These are phyloP conservation scores for Irena cyanogastra DNA, from an alignment of 2,113 vertebrate species.

Conservation along the genomic window DNA sequence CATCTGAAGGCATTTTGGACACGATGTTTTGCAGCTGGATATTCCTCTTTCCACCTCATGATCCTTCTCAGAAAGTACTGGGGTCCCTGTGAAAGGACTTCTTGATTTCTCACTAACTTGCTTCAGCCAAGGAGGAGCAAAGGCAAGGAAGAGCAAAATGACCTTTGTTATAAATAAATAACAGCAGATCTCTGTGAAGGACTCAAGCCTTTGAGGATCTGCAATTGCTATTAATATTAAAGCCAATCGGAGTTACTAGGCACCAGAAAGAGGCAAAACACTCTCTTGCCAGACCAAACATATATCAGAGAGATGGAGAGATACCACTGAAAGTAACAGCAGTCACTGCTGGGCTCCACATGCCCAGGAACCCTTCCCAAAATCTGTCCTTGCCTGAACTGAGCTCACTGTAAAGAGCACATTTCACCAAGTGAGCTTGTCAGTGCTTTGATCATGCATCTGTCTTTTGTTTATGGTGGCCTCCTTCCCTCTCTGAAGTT, in stretches of 20 bases:
- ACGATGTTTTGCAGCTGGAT: neutral
- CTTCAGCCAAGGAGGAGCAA: neutral
- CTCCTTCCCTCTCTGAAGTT: neutral
- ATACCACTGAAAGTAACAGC: neutral
- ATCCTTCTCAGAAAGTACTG: neutral
- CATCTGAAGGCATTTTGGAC: neutral
- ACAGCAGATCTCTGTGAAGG: neutral
- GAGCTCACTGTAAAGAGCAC: neutral
- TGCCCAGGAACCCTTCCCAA: neutral
- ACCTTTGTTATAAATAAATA: neutral
- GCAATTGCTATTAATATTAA: neutral
- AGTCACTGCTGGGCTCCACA: neutral
- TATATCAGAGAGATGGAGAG: accelerated
- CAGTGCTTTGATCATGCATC: neutral
- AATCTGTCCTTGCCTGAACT: neutral
- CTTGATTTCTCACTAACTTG: neutral
- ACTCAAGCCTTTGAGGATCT: neutral
- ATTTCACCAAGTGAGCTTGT: neutral
- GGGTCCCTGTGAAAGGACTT: neutral
- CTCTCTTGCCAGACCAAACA: neutral
- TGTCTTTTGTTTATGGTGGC: neutral
- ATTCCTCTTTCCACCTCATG: neutral
- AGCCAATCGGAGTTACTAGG: neutral
- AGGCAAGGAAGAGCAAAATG: neutral
- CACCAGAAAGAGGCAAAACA: neutral